Base-by-base conservation (phyloP, 2,797 vertebrate species). In the Pseudomugil gertrudae region DNA sequence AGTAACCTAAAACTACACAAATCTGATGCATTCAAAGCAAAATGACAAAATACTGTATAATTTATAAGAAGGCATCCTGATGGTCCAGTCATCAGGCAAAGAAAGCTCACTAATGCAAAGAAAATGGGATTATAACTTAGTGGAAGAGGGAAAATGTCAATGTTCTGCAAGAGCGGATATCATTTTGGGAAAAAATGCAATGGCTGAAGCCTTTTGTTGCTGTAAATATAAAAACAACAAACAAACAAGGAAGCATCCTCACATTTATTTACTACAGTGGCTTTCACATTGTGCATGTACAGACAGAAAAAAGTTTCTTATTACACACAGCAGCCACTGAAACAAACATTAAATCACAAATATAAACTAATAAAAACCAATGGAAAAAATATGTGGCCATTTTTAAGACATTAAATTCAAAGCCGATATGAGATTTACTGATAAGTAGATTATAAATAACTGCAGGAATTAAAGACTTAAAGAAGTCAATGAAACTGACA, bases 21-120 rank as follows among this genome's bases (percentile, higher is more conserved):
- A 60, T 54, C 61, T 63, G 21, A 55, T 33, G 24, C 2, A 8
- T 36, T n/a, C n/a, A n/a, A n/a, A n/a, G n/a, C n/a, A n/a, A n/a
- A n/a, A n/a, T n/a, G n/a, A n/a, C n/a, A n/a, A n/a, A n/a, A n/a
- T n/a, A n/a, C n/a, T n/a, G n/a, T n/a, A n/a, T n/a, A n/a, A n/a
- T n/a, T n/a, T n/a, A n/a, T n/a, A n/a, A n/a, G n/a, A n/a, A n/a
- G n/a, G n/a, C n/a, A n/a, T n/a, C n/a, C n/a, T n/a, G n/a, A n/a
- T n/a, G n/a, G n/a, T n/a, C n/a, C n/a, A 85, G 76, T 80, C 68
- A 78, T 86, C 80, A 68, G 62, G 50, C 33, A 74, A 5, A 30
- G 7, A 40, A 82, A 74, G 66, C 62, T 64, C 52, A 75, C 66
- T 11, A 23, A 69, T 21, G 40, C 63, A 53, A 60, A 57, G 69